Conservation (phyloP, 1,140 invertebrate species). For the Diorhabda elongata region DNA sequence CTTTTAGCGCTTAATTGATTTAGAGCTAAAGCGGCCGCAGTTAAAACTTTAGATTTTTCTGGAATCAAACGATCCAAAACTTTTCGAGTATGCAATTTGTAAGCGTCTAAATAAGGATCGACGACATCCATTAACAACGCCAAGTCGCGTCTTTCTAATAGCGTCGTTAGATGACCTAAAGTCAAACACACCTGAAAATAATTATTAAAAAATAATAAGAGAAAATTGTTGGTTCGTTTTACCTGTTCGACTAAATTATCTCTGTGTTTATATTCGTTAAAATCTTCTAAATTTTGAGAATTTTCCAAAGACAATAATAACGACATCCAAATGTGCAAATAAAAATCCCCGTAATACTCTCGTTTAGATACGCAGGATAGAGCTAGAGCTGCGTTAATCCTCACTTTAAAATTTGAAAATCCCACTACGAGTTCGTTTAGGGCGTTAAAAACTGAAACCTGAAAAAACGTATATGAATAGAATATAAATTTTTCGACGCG, state of each 20-base stretch:
- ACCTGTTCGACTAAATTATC: conserved; percentile 69
- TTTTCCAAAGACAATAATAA: conserved; percentile 67
- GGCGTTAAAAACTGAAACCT: conserved; percentile 48
- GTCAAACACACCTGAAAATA: conserved; percentile 40
- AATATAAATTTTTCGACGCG: neutral
- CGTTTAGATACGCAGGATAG: conserved; percentile 58
- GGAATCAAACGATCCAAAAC: conserved; percentile 39
- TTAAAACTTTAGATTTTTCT: conserved; percentile 37
- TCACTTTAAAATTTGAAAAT: conserved; percentile 63
- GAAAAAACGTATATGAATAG: conserved; percentile 22
- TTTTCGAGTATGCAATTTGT: conserved; percentile 33
- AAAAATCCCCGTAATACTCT: conserved; percentile 58
- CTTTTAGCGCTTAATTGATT: conserved; percentile 15
- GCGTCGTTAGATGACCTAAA: conserved; percentile 35
- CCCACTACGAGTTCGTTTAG: conserved; percentile 51
- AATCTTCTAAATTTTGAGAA: conserved; percentile 70
- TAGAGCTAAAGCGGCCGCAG: conserved; percentile 27
- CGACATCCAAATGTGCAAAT: conserved; percentile 61
- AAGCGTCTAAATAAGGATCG: conserved; percentile 28
- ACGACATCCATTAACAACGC: conserved; percentile 24
- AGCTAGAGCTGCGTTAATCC: conserved; percentile 77
- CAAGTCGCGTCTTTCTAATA: conserved; percentile 36
- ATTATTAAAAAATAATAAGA: neutral
- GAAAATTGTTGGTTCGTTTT: neutral
- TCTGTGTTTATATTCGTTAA: conserved; percentile 74